Percentiles rank a stretch among this genome's conserved stretches.
phyloP scores from a whole-genome alignment of 2,888 invertebrate genomes.

The Drosophila neonasuta region DNA sequence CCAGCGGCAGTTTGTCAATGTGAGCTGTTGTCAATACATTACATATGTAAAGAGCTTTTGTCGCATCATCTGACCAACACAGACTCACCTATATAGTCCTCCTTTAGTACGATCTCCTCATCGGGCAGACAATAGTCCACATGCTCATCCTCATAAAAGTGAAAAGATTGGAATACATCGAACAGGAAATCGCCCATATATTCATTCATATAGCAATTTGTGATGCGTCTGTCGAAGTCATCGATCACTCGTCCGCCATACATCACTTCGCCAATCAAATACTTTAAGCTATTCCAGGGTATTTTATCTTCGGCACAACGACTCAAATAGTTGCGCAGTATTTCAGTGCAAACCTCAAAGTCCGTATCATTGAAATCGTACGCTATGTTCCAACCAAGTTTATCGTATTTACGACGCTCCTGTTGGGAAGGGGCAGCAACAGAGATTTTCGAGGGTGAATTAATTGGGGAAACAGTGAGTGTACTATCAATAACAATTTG shows the following conservation, averaged over 20 bases:
- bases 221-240: conserved; percentile 93
- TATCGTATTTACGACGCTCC: conserved; percentile 96
- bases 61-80: conserved; percentile 1
- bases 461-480: conserved; percentile 37
- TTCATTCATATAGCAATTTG: conserved; percentile 94
- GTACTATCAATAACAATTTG: conserved; percentile 70
- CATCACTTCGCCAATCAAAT: conserved; percentile 97
- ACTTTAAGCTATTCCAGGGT: conserved; percentile 95
- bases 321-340: conserved; percentile 91
- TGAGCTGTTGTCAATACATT: conserved; percentile 83
- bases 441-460: conserved; percentile 5
- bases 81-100: conserved; percentile 87
- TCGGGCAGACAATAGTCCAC: conserved; percentile 91
- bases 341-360: conserved; percentile 93
- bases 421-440: conserved; percentile 69
- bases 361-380: conserved; percentile 98
- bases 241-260: conserved; percentile 97
- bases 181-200: conserved; percentile 97
- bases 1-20: conserved; percentile 91
- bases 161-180: conserved; percentile 94
- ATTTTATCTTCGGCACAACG: conserved; percentile 86
- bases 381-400: conserved; percentile 96
- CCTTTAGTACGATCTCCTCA: conserved; percentile 84
- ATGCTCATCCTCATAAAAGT: conserved; percentile 89
- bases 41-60: conserved; percentile 45